A percentile compares a stretch with the other conserved stretches of the same genome.
Evolutionary conservation across 2,797 vertebrate species (phyloP).

Genomic region (Nannoperca obscura): DNA sequence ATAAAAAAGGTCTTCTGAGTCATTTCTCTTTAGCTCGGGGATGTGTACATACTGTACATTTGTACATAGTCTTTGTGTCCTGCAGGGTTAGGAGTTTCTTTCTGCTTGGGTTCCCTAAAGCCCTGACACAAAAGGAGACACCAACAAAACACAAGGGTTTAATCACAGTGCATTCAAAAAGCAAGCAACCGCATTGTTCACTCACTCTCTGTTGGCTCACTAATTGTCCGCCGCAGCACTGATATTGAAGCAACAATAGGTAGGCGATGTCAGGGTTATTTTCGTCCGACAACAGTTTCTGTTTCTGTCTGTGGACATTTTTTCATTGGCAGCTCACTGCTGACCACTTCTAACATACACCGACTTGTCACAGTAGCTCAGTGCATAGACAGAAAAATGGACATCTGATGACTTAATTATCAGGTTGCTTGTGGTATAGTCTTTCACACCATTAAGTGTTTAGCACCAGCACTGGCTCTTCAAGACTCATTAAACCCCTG

Average conservation of each 20-base stretch:
- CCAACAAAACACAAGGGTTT: conserved; percentile 42
- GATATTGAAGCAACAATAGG: conserved; percentile 48
- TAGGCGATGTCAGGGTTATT: conserved; percentile 42
- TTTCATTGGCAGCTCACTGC: conserved; percentile 32
- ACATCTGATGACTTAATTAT: conserved; percentile 53
- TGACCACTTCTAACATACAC: conserved; percentile 37
- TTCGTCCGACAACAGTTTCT: conserved; percentile 32
- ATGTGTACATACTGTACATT: conserved; percentile 67
- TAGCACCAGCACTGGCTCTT: conserved; percentile 42
- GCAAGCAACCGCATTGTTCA: conserved; percentile 29
- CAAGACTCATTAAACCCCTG: conserved; percentile 33
- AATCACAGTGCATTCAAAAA: conserved; percentile 49
- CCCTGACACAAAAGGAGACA: conserved; percentile 44
- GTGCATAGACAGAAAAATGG: conserved; percentile 8
- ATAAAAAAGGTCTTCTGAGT: conserved; percentile 26
- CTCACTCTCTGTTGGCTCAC: conserved; percentile 24
- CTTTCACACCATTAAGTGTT: conserved; percentile 51
- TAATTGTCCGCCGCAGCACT: conserved; percentile 48
- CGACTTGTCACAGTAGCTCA: conserved; percentile 24
- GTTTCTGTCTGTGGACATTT: conserved; percentile 29
- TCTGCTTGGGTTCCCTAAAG: conserved; percentile 46
- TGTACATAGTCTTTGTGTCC: conserved; percentile 65
- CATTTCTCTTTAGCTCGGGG: conserved; percentile 38
- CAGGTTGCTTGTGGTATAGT: conserved; percentile 42
- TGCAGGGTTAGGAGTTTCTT: conserved; percentile 34